Evolutionary conservation across 2,888 invertebrate genomes (phyloP).

Genomic region (Heliconius aoede): DNA sequence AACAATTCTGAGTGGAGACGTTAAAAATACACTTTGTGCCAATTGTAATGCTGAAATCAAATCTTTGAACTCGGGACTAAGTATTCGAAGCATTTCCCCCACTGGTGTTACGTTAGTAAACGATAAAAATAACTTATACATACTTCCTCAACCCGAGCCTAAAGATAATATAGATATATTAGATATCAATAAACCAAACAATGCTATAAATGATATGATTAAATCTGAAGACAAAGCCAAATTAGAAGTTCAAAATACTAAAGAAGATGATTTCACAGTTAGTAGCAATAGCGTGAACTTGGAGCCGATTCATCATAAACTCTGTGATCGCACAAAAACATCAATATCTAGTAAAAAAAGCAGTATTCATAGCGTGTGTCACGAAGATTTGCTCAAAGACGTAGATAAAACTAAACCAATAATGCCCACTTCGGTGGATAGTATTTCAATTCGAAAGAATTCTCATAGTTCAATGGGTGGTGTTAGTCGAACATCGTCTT

Average conservation of each 20-base stretch:
- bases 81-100: slow-evolving; percentile 71
- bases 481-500: slow-evolving; percentile 76
- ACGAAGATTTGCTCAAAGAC: slow-evolving; percentile 71
- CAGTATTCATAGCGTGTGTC: slow-evolving; percentile 66
- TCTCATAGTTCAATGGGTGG: slow-evolving; percentile 79
- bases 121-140: slow-evolving; percentile 68
- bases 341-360: slow-evolving; percentile 76
- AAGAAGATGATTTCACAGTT: slow-evolving; percentile 61
- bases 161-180: slow-evolving; percentile 42
- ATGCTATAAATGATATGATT: slow-evolving; percentile 54
- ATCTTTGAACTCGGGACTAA: slow-evolving; percentile 71
- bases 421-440: slow-evolving; percentile 60
- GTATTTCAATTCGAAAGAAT: slow-evolving; percentile 64
- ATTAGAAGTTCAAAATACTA: slow-evolving; percentile 52
- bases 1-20: slow-evolving; percentile 79
- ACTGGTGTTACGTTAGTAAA: slow-evolving; percentile 67
- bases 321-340: slow-evolving; percentile 82
- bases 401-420: slow-evolving; percentile 61
- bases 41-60: slow-evolving; percentile 85
- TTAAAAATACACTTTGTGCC: slow-evolving; percentile 82
- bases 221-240: slow-evolving; percentile 57
- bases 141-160: slow-evolving; percentile 61
- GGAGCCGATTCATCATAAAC: slow-evolving; percentile 84
- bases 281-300: slow-evolving; percentile 63
- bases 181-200: slow-evolving; percentile 56